A percentile compares a stretch with the other conserved stretches of the same genome.
Conservation (phyloP, 2,797 vertebrate genomes). For the Monodelphis domestica region DNA sequence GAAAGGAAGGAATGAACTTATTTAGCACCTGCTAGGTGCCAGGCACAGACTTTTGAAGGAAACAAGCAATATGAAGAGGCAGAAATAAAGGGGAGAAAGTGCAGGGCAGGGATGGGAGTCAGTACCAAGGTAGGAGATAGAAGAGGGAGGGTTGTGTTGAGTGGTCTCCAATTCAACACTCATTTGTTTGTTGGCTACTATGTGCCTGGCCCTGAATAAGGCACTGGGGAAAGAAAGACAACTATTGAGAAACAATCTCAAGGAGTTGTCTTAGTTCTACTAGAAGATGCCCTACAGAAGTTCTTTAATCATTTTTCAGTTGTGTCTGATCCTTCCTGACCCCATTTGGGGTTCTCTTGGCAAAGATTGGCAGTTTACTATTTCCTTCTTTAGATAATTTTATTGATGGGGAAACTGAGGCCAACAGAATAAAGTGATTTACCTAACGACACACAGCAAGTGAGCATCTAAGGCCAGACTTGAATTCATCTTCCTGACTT, state of each 20-base stretch:
- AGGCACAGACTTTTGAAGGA: not conserved
- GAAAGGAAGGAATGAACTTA: not conserved
- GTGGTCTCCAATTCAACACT: not conserved
- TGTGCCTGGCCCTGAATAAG: not conserved
- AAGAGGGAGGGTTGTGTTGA: not conserved
- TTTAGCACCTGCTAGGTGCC: not conserved
- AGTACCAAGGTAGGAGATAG: not conserved
- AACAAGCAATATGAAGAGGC: not conserved
- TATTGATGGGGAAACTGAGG: no score
- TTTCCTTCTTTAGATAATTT: no score
- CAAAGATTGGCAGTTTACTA: no score
- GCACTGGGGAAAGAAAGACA: not conserved
- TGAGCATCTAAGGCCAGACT: no score
- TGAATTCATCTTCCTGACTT: no score
- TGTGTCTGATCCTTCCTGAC: no score
- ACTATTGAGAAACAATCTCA: not conserved
- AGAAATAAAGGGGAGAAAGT: not conserved
- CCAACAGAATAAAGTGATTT: no score
- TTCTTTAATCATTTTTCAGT: no score
- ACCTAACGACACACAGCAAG: no score
- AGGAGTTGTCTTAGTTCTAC: not conserved
- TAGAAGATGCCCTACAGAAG: no score
- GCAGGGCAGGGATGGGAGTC: not conserved
- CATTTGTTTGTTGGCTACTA: not conserved
- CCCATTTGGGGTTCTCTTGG: no score